Conservation (phyloP, 2,797 vertebrate genomes). For the Platalea minor region DNA sequence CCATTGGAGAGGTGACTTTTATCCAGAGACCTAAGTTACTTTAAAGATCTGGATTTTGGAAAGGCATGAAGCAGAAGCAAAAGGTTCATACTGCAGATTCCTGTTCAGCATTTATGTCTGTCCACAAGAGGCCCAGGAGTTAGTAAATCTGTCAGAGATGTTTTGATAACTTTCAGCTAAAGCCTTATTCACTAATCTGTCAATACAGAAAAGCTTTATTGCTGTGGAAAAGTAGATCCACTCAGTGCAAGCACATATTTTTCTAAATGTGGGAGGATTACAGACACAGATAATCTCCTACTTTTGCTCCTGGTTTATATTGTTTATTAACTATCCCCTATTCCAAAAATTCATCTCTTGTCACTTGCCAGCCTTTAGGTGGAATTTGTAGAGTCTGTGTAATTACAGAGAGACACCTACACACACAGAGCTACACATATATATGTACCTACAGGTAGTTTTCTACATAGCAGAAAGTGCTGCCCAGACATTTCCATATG, state of each 20-base stretch:
- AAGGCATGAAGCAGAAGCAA: slow-evolving; percentile 13
- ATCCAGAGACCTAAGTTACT: neutral
- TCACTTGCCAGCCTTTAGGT: neutral
- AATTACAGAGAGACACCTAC: neutral
- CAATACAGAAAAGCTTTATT: slow-evolving; percentile 40
- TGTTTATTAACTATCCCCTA: neutral
- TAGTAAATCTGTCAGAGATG: slow-evolving; percentile 59
- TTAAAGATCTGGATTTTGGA: neutral
- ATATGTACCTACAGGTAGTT: neutral
- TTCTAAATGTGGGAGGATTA: neutral
- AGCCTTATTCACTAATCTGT: slow-evolving; percentile 61
- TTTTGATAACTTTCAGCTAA: slow-evolving; percentile 59
- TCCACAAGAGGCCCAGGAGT: slow-evolving; percentile 1
- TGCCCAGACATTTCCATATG: neutral
- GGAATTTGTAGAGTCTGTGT: neutral
- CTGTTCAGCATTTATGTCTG: slow-evolving; percentile 9
- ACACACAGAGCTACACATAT: neutral
- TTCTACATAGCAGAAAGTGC: neutral
- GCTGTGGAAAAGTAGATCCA: slow-evolving; percentile 31
- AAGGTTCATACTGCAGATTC: neutral
- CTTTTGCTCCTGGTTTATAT: neutral
- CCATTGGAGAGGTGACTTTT: neutral
- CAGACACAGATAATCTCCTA: neutral
- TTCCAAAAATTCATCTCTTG: neutral
- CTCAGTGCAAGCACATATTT: neutral